phyloP scores from a whole-genome alignment of 2,888 invertebrate species.

The Cynaeus angustus region DNA sequence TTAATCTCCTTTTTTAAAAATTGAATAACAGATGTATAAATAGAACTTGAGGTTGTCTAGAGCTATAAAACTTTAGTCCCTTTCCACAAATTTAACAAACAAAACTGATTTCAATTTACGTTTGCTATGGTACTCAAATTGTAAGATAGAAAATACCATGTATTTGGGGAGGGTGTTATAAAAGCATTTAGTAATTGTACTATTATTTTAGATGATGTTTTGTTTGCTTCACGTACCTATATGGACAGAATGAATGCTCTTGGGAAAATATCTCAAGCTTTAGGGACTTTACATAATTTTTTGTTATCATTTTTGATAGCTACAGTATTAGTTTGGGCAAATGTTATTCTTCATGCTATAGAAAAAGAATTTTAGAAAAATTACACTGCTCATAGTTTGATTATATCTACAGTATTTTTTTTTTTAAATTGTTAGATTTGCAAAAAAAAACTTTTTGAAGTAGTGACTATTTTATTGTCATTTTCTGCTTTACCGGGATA shows the following conservation, averaged over 20 bases:
- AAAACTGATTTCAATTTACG: too few relatives aligned
- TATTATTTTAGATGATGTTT: constrained; percentile 9
- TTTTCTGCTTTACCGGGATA: constrained; percentile 2
- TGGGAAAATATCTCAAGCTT: neutral
- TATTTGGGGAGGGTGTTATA: too few relatives aligned
- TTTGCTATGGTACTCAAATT: too few relatives aligned
- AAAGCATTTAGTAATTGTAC: neutral
- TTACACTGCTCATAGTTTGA: constrained; percentile 7
- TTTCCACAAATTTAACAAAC: too few relatives aligned
- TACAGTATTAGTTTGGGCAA: neutral
- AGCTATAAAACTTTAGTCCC: too few relatives aligned
- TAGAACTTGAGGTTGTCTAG: too few relatives aligned
- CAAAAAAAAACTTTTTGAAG: constrained; percentile 1
- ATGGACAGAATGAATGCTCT: neutral
- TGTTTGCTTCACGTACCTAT: neutral
- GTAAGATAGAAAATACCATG: too few relatives aligned
- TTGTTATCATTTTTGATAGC: neutral
- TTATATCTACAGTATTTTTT: constrained; percentile 12
- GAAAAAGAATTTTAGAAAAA: constrained; percentile 13
- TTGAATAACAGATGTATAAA: too few relatives aligned
- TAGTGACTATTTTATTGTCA: constrained; percentile 5
- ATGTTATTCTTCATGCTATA: neutral
- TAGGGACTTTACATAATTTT: neutral
- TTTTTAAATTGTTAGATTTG: neutral
- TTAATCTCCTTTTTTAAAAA: too few relatives aligned